Conservation (phyloP, 2,888 invertebrate species). For the Netelia inedita region DNA sequence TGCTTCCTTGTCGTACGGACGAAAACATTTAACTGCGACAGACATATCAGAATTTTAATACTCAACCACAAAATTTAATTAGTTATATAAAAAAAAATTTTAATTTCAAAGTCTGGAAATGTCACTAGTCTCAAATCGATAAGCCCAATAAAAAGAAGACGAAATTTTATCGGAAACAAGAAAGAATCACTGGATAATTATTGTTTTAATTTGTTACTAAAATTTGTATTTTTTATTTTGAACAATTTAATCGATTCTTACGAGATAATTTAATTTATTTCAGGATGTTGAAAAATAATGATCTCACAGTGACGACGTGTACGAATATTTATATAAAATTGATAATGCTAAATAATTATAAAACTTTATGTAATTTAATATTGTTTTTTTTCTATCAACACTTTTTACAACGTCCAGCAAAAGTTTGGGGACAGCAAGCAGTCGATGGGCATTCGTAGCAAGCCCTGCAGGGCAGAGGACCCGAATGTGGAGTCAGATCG, state of each 20-base stretch:
- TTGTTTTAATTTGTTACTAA: background rate
- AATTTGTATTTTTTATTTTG: background rate
- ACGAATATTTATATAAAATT: too few relatives aligned
- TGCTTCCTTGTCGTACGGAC: slow-evolving; percentile 63
- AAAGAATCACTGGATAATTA: background rate
- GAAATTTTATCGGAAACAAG: slow-evolving; percentile 22
- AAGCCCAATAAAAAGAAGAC: background rate
- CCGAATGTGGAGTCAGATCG: slow-evolving; percentile 64
- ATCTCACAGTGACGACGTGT: too few relatives aligned
- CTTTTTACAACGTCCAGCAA: slow-evolving; percentile 29
- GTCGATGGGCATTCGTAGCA: slow-evolving; percentile 65
- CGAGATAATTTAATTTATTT: background rate
- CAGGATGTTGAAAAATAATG: background rate
- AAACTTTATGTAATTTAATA: background rate
- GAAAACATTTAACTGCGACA: slow-evolving; percentile 71
- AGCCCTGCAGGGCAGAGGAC: slow-evolving; percentile 62
- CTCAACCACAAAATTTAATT: background rate
- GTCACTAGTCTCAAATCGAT: slow-evolving; percentile 8
- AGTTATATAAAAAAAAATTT: slow-evolving; percentile 2
- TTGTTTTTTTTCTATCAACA: background rate
- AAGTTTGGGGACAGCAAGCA: slow-evolving; percentile 56
- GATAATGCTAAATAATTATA: too few relatives aligned
- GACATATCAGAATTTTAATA: slow-evolving; percentile 58
- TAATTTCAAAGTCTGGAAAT: slow-evolving; percentile 44
- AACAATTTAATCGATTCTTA: background rate